A percentile compares a stretch with the other conserved stretches of the same genome.
These are phyloP conservation scores for Triplophysa yarkandensis DNA, from an alignment of 2,797 vertebrate species.

Conservation along the genomic window DNA sequence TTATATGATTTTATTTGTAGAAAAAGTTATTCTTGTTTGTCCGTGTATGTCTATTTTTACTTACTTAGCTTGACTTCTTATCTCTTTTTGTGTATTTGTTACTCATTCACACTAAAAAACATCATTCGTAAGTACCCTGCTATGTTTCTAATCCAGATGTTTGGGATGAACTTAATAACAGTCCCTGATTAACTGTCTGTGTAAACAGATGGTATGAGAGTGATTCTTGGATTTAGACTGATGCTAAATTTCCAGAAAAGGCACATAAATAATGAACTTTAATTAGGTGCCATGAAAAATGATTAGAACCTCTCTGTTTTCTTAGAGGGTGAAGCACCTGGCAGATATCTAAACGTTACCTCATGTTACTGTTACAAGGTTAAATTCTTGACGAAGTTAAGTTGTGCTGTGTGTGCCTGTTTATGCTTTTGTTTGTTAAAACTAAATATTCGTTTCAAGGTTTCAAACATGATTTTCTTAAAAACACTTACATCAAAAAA, in stretches of 20 bases:
- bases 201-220: slow-evolving; percentile 35
- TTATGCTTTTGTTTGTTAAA: too few relatives aligned
- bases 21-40: slow-evolving; percentile 5
- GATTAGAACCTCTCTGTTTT: not conserved
- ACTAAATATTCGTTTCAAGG: too few relatives aligned
- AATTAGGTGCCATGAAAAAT: not conserved
- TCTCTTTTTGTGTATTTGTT: too few relatives aligned
- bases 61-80: not conserved
- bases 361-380: not conserved
- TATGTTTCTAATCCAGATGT: slow-evolving; percentile 48
- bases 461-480: too few relatives aligned
- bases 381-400: not conserved
- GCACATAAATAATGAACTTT: slow-evolving; percentile 1
- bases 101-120: too few relatives aligned
- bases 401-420: too few relatives aligned
- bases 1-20: not conserved
- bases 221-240: slow-evolving; percentile 11
- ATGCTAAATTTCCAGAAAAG: slow-evolving; percentile 14
- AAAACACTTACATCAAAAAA: too few relatives aligned
- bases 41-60: not conserved
- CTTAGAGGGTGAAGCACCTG: not conserved
- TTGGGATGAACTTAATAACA: slow-evolving; percentile 39
- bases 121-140: not conserved
- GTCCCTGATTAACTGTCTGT: slow-evolving; percentile 25
- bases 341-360: not conserved